phyloP scores from a whole-genome alignment of 37 sponge, comb jelly and placozoan genomes.

The Chondrilla cf. caribensis region DNA sequence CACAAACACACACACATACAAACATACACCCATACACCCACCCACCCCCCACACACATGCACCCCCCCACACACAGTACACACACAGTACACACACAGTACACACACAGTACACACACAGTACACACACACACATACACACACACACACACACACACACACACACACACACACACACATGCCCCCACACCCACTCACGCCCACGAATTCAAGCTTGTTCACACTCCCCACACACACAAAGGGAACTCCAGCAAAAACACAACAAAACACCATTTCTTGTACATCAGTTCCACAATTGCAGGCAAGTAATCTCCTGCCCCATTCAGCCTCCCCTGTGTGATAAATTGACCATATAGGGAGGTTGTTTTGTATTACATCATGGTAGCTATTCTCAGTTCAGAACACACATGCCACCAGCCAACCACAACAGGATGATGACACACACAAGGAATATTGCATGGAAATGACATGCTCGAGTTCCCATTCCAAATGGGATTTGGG shows the following conservation, averaged over 20 bases:
- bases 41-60: conserved; percentile 7
- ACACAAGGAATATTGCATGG: too few species aligned
- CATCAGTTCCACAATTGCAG: too few species aligned
- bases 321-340: too few species aligned
- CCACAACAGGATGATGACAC: too few species aligned
- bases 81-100: conserved; percentile 10
- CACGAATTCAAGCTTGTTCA: background rate
- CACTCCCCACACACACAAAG: conserved; percentile 12
- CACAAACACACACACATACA: conserved; percentile 4
- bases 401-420: too few species aligned
- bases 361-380: too few species aligned
- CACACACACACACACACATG: conserved; percentile 25
- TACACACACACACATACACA: conserved; percentile 23
- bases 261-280: too few species aligned
- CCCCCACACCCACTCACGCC: conserved; percentile 14
- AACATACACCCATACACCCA: conserved; percentile 11
- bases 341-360: too few species aligned
- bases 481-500: too few species aligned
- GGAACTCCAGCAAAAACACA: background rate
- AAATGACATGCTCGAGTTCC: too few species aligned
- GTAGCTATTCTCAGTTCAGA: too few species aligned
- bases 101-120: conserved; percentile 17
- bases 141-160: conserved; percentile 23
- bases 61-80: conserved; percentile 6
- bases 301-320: too few species aligned